Base-by-base conservation (phyloP, 2,113 vertebrate genomes). In the Tichodroma muraria region DNA sequence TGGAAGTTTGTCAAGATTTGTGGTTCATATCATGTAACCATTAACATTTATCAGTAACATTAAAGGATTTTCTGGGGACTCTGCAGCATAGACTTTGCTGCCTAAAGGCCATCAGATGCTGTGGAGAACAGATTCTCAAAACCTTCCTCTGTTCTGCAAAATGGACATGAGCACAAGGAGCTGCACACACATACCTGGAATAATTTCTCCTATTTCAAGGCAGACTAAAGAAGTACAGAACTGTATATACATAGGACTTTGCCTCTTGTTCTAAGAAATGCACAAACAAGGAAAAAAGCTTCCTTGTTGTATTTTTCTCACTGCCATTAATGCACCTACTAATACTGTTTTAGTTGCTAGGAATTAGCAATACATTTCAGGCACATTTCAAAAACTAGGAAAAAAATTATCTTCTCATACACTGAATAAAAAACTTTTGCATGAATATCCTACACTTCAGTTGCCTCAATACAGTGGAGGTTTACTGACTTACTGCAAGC, bases 401-500 rank as follows among this genome's bases (percentile, higher is more conserved):
- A 89, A 92, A 89, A 96, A 96, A 85, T 50, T 24, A 66, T 50
- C 64, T 90, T 96, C 73, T 44, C 47, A 66, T 25, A 16, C 66
- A 47, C 19, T 85, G 93, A 97, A 96, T 96, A 96, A 97, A 96
- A 63, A 96, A 91, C 42, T 94, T 96, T 76, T 88, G 53, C 53
- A 30, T 77, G 85, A 97, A 85, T 90, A 66, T 89, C 89, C 54
- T 95, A 50, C 52, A 71, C 80, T 97, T 95, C 89, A 66, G 86
- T 78, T 96, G 71, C 84, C 87, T 96, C 73, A 45, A 30, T 93
- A 79, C 94, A 92, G 94, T 65, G 86, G 72, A 83, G 70, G 78
- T 97, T 97, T 96, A 96, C 76, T 96, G 97, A 96, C 94, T 93
- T 95, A 94, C 96, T 83, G 90, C 91, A 90, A 96, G 97, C 90